A percentile compares a stretch with the other conserved stretches of the same genome.
These are phyloP conservation scores for Macrosiphum euphorbiae DNA, from an alignment of 2,888 invertebrate species.

Conservation along the genomic window DNA sequence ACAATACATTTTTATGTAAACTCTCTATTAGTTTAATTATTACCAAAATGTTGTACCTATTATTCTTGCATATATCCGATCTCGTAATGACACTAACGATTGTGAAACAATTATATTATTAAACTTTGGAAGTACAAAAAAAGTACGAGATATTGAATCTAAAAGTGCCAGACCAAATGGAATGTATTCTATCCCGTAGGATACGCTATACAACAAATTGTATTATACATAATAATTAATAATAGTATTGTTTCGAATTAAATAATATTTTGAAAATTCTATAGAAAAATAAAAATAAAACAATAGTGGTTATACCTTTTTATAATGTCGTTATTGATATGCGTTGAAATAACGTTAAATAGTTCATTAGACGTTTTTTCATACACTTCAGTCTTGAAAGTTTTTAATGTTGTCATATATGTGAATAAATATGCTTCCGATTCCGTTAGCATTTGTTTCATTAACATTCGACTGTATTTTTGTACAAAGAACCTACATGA, in stretches of 20 bases:
- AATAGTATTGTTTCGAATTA: not conserved
- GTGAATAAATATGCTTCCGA: constrained; percentile 43
- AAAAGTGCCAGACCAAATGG: constrained; percentile 45
- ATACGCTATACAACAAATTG: constrained; percentile 32
- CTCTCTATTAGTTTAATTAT: not conserved
- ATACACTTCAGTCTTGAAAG: not conserved
- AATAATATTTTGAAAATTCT: not conserved
- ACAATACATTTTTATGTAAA: not conserved
- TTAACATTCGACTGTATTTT: constrained; percentile 49
- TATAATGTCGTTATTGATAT: constrained; percentile 35
- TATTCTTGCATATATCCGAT: constrained; percentile 43
- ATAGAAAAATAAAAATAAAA: not conserved
- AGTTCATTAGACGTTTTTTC: constrained; percentile 19
- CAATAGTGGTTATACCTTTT: not conserved
- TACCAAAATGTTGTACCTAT: constrained; percentile 26
- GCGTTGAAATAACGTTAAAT: constrained; percentile 32
- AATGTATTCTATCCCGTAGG: constrained; percentile 50
- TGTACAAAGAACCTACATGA: not conserved
- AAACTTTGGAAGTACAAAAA: constrained; percentile 28
- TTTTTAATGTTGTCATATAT: constrained; percentile 38
- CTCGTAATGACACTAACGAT: constrained; percentile 43
- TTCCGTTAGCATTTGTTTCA: constrained; percentile 55
- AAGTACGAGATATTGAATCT: constrained; percentile 48
- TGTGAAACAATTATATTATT: constrained; percentile 42
- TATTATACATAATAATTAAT: not conserved